Evolutionary conservation across 2,113 vertebrate species (phyloP), one percentile per base, ranked within the genome.

Genomic region (Amia ocellicauda): DNA sequence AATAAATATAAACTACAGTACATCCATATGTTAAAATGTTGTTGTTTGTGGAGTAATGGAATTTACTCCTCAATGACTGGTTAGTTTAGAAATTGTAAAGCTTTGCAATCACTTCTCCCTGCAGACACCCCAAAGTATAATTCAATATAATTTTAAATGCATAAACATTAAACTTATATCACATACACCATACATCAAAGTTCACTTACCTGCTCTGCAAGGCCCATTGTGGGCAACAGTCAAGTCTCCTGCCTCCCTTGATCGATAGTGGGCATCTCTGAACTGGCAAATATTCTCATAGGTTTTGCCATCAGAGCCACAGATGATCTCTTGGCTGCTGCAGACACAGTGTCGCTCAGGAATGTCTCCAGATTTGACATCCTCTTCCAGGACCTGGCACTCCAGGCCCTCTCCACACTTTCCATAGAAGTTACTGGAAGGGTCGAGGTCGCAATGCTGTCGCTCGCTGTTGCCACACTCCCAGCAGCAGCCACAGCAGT

Each of bases 161-260:
- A n/a, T n/a, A n/a, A n/a, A n/a, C n/a, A n/a, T n/a, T n/a, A n/a
- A n/a, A 64, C 57, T 45, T 58, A 52, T n/a, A 58, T 41, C 55
- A 47, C 26, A 29, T 28, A 17, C 2, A 45, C 23, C 17, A 16
- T 4, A 45, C 22, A 41, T 13, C 9, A 56, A 7, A 49, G 31
- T n/a, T 41, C 29, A 74, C 76, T 81, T 42, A 83, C 80, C 77
- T 66, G 75, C 67, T 62, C 67, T 63, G 68, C 79, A 83, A 24
- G 78, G 76, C 58, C 81, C 81, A 0, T 69, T 63, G 40, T 83
- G 80, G 1, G 64, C 58, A 31, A 80, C n/a, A 0, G 13, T 66
- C 16, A 77, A 61, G 11, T 53, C 52, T n/a, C 20, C 53, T 29
- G 58, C 60, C 19, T 64, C 28, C 20, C 51, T 41, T 42, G 58